phyloP scores from a whole-genome alignment of 1,140 invertebrate genomes.

The Ooceraea biroi region DNA sequence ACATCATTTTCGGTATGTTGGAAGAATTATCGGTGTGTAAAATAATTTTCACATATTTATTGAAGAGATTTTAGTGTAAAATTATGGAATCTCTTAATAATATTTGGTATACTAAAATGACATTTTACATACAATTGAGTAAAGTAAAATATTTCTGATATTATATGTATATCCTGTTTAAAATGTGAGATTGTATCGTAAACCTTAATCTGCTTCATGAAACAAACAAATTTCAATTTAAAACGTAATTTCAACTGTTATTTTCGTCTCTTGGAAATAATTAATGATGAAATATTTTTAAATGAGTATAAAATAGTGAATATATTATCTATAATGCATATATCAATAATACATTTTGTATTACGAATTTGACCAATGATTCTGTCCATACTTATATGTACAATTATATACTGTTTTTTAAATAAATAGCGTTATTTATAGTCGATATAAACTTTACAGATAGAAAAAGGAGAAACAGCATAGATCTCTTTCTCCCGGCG shows the following conservation, averaged over 20 bases:
- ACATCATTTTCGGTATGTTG: conserved; percentile 7
- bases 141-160: conserved; percentile 10
- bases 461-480: neutral
- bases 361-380: conserved; percentile 19
- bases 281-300: neutral
- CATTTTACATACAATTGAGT: neutral
- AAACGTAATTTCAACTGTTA: conserved; percentile 13
- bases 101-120: neutral
- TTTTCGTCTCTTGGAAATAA: neutral
- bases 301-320: neutral
- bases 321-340: neutral
- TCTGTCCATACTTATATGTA: no score
- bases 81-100: neutral
- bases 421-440: conserved; percentile 17
- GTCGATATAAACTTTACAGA: conserved; percentile 25
- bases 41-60: neutral
- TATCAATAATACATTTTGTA: neutral
- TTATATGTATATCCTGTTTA: neutral
- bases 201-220: neutral
- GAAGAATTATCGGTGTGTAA: neutral
- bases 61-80: neutral
- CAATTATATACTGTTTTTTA: conserved; percentile 39
- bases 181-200: neutral
- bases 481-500: conserved; percentile 6
- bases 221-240: conserved; percentile 4